phyloP scores from a whole-genome alignment of 2,113 vertebrate genomes.

The Calypte anna region DNA sequence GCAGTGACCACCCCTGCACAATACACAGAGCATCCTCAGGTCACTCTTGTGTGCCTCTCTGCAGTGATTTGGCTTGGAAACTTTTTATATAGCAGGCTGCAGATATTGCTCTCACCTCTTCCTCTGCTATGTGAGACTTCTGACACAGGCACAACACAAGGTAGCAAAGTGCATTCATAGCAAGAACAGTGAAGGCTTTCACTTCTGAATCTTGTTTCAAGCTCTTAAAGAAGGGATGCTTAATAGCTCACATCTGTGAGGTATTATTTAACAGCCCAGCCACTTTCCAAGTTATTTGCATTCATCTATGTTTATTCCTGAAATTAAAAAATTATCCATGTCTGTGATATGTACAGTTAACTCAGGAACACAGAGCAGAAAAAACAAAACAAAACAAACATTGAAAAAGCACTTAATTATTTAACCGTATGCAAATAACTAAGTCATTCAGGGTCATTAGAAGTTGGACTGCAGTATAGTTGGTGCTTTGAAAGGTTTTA shows the following conservation, averaged over 20 bases:
- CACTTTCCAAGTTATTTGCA: not conserved
- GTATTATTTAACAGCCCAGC: not conserved
- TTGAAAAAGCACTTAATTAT: not conserved
- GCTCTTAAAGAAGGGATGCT: not conserved
- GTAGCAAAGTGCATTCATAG: not conserved
- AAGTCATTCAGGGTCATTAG: not conserved
- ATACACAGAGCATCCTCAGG: not conserved
- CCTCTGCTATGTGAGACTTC: accelerated
- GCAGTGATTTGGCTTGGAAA: not conserved
- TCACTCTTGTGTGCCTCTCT: not conserved
- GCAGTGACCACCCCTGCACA: not conserved
- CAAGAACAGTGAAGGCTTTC: not conserved
- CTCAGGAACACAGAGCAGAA: not conserved
- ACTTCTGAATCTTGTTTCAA: not conserved
- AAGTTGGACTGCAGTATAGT: not conserved
- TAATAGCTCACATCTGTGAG: not conserved
- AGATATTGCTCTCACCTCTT: not conserved
- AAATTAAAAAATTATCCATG: not conserved
- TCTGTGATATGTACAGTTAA: not conserved
- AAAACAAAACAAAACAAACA: not conserved
- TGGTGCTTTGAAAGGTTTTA: not conserved
- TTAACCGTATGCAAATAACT: not conserved
- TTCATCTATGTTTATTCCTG: not conserved
- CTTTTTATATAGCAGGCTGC: not conserved
- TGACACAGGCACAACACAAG: not conserved